These are phyloP conservation scores for Nannospalax galili DNA, from an alignment of 2,113 vertebrate genomes.

Conservation along the genomic window DNA sequence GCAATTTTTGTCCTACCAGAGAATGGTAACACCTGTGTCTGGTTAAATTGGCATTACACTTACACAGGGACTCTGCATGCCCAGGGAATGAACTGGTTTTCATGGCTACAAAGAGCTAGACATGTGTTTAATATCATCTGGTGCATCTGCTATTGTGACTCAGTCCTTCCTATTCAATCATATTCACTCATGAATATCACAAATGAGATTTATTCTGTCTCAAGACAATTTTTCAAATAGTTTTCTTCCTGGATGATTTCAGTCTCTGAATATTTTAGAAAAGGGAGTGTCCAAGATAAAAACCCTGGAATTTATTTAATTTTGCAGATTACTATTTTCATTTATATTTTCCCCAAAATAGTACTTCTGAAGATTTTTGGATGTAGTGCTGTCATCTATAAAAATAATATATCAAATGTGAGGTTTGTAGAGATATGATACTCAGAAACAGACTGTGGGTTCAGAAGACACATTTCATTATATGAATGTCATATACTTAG, in stretches of 20 bases:
- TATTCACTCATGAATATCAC: constrained; percentile 37
- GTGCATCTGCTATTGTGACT: constrained; percentile 24
- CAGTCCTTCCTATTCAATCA: constrained; percentile 53
- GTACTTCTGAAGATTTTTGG: constrained; percentile 61
- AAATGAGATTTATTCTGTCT: constrained; percentile 50
- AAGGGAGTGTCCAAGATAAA: constrained; percentile 51
- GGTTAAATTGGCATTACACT: neutral
- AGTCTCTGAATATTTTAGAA: constrained; percentile 49
- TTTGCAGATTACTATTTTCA: constrained; percentile 42
- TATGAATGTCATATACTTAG: constrained; percentile 36
- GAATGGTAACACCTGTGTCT: constrained; percentile 25
- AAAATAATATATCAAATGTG: constrained; percentile 59
- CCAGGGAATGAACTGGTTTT: neutral
- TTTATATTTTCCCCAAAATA: constrained; percentile 53
- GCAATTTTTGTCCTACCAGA: neutral
- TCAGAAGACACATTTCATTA: constrained; percentile 42
- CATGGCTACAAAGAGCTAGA: constrained; percentile 10
- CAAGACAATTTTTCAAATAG: constrained; percentile 56
- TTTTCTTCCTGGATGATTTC: constrained; percentile 56
- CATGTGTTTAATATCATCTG: neutral
- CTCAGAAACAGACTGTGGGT: constrained; percentile 55
- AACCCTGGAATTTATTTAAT: constrained; percentile 47
- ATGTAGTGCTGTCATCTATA: constrained; percentile 70
- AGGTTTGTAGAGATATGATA: constrained; percentile 11
- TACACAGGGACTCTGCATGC: neutral